Evolutionary conservation across 2,113 vertebrate genomes (phyloP).

Genomic region (Glareola pratincola): DNA sequence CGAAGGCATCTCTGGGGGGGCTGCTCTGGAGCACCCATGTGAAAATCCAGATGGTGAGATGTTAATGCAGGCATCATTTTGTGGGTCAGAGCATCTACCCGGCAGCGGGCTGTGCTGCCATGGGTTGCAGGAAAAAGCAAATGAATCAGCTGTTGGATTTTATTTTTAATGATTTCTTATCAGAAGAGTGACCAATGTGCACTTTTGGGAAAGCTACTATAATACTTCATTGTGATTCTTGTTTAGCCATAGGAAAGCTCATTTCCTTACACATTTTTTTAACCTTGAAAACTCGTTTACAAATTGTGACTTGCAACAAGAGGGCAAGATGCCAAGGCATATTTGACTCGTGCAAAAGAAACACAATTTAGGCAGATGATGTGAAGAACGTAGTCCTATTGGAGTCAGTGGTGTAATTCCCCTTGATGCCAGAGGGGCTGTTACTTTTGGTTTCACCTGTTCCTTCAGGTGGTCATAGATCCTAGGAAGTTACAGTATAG

Average conservation of each 20-base stretch:
- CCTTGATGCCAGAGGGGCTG: neutral
- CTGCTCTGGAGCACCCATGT: neutral
- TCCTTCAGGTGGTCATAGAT: neutral
- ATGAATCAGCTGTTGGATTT: neutral
- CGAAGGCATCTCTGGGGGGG: accelerated
- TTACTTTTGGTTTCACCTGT: neutral
- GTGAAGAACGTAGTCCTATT: neutral
- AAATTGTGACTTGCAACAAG: neutral
- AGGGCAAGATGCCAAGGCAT: constrained; percentile 4
- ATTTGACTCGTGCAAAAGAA: neutral
- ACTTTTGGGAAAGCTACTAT: neutral
- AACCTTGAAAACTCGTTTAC: constrained; percentile 16
- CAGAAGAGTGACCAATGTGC: neutral
- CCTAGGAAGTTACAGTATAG: neutral
- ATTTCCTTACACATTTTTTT: neutral
- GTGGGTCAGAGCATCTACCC: neutral
- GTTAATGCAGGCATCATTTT: accelerated
- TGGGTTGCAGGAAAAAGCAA: neutral
- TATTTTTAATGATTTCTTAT: neutral
- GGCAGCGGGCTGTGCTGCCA: neutral
- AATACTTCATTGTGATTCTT: neutral
- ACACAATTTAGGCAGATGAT: neutral
- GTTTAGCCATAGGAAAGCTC: neutral
- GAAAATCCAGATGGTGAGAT: neutral
- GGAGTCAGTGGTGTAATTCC: neutral